Evolutionary conservation across 2,888 invertebrate species (phyloP).

Genomic region (Dicyrtomina minuta): DNA sequence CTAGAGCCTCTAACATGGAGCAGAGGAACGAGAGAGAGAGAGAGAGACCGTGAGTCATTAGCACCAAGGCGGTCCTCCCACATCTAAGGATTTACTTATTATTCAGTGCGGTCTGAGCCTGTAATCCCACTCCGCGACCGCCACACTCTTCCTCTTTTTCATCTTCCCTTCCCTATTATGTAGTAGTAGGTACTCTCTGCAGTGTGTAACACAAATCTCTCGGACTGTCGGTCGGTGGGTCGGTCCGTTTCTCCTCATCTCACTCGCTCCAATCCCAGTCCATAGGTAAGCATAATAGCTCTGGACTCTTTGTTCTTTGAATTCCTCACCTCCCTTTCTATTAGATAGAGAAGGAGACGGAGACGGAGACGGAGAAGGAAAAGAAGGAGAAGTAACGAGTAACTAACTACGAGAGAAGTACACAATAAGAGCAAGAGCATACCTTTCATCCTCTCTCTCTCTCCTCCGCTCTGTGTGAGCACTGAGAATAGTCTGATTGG

Average conservation of each 20-base stretch:
- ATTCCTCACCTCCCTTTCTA: slow-evolving; percentile 12
- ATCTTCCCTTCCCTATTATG: no score
- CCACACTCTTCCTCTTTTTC: slow-evolving; percentile 25
- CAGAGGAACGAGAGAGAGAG: no score
- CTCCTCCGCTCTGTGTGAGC: no score
- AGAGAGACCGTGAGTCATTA: slow-evolving; percentile 44
- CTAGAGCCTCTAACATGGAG: no score
- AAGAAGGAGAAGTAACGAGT: not conserved
- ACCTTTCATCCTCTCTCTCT: no score
- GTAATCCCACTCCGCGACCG: slow-evolving; percentile 34
- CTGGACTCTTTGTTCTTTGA: not conserved
- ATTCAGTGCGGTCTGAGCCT: slow-evolving; percentile 42
- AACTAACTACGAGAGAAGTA: not conserved
- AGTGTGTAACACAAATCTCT: not conserved
- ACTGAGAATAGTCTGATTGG: no score
- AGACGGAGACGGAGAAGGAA: not conserved
- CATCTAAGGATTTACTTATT: slow-evolving; percentile 42
- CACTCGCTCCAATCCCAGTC: not conserved
- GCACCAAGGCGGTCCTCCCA: slow-evolving; percentile 40
- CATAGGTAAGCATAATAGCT: not conserved
- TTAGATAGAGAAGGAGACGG: not conserved
- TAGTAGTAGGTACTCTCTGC: not conserved
- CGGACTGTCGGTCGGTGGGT: slow-evolving; percentile 6
- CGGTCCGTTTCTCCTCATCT: slow-evolving; percentile 9
- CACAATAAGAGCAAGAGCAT: not conserved